Percentiles rank a stretch among this genome's conserved stretches.
These are phyloP conservation scores for Peromyscus melanophrys DNA, from an alignment of 2,797 vertebrate genomes.

Conservation along the genomic window DNA sequence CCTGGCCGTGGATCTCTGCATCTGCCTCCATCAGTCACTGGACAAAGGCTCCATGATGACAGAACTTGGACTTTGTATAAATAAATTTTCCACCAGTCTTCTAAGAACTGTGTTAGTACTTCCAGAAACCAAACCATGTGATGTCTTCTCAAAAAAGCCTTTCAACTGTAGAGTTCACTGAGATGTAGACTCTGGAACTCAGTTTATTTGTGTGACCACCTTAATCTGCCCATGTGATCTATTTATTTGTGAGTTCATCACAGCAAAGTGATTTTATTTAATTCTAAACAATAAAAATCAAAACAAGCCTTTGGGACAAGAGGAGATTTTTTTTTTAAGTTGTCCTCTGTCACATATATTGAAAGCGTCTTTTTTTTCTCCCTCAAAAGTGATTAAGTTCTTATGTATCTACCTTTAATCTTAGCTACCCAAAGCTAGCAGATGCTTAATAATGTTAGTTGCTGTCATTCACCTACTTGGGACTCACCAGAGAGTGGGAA, in stretches of 20 bases:
- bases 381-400: not conserved
- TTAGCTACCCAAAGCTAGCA: not conserved
- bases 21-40: no score
- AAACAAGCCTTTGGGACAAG: not conserved
- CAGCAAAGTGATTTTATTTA: not conserved
- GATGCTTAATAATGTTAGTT: not conserved
- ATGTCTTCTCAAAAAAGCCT: not conserved
- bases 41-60: no score
- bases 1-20: no score
- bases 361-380: constrained; percentile 31
- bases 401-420: not conserved
- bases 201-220: not conserved
- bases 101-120: not conserved
- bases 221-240: not conserved
- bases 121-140: not conserved
- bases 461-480: not conserved
- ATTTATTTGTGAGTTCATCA: not conserved
- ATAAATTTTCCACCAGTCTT: not conserved
- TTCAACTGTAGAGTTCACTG: not conserved
- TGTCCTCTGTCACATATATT: not conserved
- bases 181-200: not conserved
- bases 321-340: not conserved
- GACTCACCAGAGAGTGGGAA: not conserved
- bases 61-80: constrained; percentile 12
- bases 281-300: not conserved